These are phyloP conservation scores for Drosophila ananassae DNA, from an alignment of 1,140 invertebrate species.

Conservation along the genomic window DNA sequence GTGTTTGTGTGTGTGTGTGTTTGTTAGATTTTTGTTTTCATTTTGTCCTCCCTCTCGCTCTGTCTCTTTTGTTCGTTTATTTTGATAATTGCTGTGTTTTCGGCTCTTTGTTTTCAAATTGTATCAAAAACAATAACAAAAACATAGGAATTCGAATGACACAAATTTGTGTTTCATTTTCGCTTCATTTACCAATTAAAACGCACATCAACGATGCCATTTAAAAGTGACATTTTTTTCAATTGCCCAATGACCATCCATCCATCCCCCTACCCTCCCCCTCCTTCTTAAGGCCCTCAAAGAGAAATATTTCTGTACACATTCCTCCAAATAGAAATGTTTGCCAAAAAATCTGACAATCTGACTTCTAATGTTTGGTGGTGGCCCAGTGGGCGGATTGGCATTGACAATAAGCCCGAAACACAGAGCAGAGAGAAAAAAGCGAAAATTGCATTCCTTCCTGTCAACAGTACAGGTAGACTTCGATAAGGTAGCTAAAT, in stretches of 20 bases:
- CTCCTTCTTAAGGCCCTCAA: not conserved
- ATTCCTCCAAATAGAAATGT: slow-evolving; percentile 29
- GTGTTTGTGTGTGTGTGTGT: slow-evolving; percentile 23
- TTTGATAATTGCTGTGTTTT: slow-evolving; percentile 65
- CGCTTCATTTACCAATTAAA: slow-evolving; percentile 44
- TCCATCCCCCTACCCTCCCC: not conserved
- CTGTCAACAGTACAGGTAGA: slow-evolving; percentile 22
- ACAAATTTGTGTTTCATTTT: slow-evolving; percentile 34
- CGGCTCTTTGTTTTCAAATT: slow-evolving; percentile 64
- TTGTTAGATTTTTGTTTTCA: slow-evolving; percentile 43
- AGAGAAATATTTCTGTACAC: not conserved
- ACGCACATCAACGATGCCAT: slow-evolving; percentile 21
- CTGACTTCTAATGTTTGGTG: slow-evolving; percentile 25
- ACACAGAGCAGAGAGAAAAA: slow-evolving; percentile 8
- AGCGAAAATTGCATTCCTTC: slow-evolving; percentile 26
- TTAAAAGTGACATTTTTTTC: slow-evolving; percentile 44
- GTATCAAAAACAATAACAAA: slow-evolving; percentile 34
- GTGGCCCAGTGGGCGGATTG: slow-evolving; percentile 25
- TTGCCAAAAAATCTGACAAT: slow-evolving; percentile 37
- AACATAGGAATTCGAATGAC: slow-evolving; percentile 48
- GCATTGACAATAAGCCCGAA: slow-evolving; percentile 32
- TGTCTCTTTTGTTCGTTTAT: slow-evolving; percentile 38
- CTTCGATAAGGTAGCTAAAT: not conserved
- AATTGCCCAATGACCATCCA: slow-evolving; percentile 7
- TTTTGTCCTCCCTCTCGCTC: slow-evolving; percentile 25